Evolutionary conservation across 2,797 vertebrate genomes (phyloP).

Genomic region (Podarcis siculus): DNA sequence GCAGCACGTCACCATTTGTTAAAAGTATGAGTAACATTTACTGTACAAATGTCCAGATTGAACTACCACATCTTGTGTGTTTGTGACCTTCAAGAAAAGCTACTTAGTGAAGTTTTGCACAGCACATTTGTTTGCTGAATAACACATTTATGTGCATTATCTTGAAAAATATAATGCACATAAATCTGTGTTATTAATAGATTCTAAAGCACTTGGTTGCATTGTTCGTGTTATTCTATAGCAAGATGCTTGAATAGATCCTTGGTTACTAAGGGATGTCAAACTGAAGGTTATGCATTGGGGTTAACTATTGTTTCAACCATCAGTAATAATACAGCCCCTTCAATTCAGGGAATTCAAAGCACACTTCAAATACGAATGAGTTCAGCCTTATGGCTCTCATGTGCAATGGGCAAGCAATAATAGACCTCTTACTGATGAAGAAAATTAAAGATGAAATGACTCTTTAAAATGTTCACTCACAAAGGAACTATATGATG

Average conservation of each 20-base stretch:
- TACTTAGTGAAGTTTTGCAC: neutral
- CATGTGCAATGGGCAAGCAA: neutral
- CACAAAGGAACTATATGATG: constrained; percentile 7
- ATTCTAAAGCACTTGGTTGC: constrained; percentile 3
- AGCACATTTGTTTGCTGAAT: neutral
- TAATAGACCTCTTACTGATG: constrained; percentile 11
- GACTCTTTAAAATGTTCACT: constrained; percentile 13
- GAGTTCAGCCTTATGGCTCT: constrained; percentile 33
- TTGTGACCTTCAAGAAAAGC: constrained; percentile 4
- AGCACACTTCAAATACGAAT: constrained; percentile 29
- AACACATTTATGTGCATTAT: neutral
- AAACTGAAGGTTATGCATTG: constrained; percentile 30
- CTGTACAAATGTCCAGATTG: neutral
- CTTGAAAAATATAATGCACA: neutral
- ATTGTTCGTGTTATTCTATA: constrained; percentile 11
- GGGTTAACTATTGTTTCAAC: constrained; percentile 23
- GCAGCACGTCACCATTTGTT: neutral
- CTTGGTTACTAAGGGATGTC: constrained; percentile 18
- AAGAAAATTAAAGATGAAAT: constrained; percentile 21
- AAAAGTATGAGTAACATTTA: neutral
- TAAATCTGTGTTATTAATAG: neutral
- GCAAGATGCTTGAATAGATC: constrained; percentile 4
- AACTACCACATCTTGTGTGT: neutral
- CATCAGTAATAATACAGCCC: constrained; percentile 31
- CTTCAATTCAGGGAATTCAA: neutral